Conservation (phyloP, 2,888 invertebrate genomes). For the Scaptomyza cyrtandrae region DNA sequence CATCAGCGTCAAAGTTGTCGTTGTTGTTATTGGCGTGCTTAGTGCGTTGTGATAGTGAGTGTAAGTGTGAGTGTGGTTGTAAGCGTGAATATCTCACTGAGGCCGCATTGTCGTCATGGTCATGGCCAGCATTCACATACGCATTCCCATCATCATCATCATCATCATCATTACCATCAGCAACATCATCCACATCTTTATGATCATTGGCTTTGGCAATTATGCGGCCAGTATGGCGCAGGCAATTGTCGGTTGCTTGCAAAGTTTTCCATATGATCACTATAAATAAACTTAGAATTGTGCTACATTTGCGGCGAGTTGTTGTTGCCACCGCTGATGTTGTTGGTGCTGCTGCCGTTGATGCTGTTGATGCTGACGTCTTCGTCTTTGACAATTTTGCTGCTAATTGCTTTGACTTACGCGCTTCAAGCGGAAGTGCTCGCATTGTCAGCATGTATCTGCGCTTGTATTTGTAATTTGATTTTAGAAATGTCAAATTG, state of each 20-base stretch:
- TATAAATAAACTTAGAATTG: slow-evolving; percentile 80
- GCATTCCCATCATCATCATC: slow-evolving; percentile 30
- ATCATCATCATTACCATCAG: slow-evolving; percentile 38
- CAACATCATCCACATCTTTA: slow-evolving; percentile 8
- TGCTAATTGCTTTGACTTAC: slow-evolving; percentile 69
- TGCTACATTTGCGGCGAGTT: slow-evolving; percentile 68
- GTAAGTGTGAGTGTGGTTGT: slow-evolving; percentile 1
- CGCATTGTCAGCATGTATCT: slow-evolving; percentile 73
- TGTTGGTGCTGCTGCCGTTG: slow-evolving; percentile 24
- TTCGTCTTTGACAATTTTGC: slow-evolving; percentile 61
- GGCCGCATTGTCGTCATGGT: slow-evolving; percentile 65
- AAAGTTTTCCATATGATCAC: slow-evolving; percentile 73
- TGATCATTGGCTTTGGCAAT: slow-evolving; percentile 40
- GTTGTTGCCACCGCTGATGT: slow-evolving; percentile 30
- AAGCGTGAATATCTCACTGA: slow-evolving; percentile 41
- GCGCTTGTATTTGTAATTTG: slow-evolving; percentile 84
- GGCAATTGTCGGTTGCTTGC: slow-evolving; percentile 65
- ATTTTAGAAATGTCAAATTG: slow-evolving; percentile 82
- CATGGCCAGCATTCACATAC: slow-evolving; percentile 45
- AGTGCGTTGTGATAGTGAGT: slow-evolving; percentile 24
- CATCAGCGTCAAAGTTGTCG: slow-evolving; percentile 66
- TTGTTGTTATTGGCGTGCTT: slow-evolving; percentile 48
- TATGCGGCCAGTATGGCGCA: slow-evolving; percentile 49
- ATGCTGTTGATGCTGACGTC: slow-evolving; percentile 48
- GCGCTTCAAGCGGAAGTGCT: slow-evolving; percentile 68